Percentiles rank a stretch among this genome's conserved stretches.
phyloP scores from a whole-genome alignment of 2,113 vertebrate genomes.

The Motacilla alba region DNA sequence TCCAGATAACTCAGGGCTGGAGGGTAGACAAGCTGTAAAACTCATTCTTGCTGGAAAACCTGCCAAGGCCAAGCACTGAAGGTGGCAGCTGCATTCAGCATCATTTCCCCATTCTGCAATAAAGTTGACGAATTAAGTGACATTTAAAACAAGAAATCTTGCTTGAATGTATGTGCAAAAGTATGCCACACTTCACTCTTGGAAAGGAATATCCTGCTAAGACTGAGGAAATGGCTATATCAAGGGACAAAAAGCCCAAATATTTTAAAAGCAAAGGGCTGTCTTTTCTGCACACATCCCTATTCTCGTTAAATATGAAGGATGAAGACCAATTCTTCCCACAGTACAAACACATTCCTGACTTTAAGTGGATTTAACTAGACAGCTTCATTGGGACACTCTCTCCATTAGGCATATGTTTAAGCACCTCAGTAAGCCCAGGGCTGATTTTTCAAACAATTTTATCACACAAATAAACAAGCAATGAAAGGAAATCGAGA shows the following conservation, averaged over 20 bases:
- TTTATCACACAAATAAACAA: not conserved
- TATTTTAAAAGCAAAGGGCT: conserved; percentile 27
- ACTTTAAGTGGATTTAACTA: not conserved
- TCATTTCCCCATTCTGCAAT: conserved; percentile 64
- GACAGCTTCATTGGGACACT: not conserved
- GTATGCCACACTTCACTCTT: conserved; percentile 16
- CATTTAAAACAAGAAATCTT: conserved; percentile 50
- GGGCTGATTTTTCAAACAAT: not conserved
- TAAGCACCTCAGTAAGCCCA: not conserved
- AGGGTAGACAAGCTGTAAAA: conserved; percentile 66
- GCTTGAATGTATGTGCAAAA: conserved; percentile 39
- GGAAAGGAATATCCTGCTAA: conserved; percentile 5
- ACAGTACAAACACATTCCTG: not conserved
- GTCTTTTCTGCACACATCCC: not conserved
- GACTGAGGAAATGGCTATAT: not conserved
- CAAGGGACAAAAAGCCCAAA: conserved; percentile 24
- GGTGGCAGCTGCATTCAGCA: conserved; percentile 63
- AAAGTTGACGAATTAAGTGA: conserved; percentile 71
- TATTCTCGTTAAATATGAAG: conserved; percentile 15
- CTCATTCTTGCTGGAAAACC: conserved; percentile 63
- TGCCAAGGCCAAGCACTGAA: conserved; percentile 69
- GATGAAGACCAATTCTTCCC: not conserved
- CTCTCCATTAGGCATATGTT: not conserved
- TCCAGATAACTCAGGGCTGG: conserved; percentile 65
- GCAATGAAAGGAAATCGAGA: not conserved